Percentiles rank a stretch among this genome's conserved stretches.
Conservation (phyloP, 2,888 invertebrate genomes). For the Sthenelais limicola region DNA sequence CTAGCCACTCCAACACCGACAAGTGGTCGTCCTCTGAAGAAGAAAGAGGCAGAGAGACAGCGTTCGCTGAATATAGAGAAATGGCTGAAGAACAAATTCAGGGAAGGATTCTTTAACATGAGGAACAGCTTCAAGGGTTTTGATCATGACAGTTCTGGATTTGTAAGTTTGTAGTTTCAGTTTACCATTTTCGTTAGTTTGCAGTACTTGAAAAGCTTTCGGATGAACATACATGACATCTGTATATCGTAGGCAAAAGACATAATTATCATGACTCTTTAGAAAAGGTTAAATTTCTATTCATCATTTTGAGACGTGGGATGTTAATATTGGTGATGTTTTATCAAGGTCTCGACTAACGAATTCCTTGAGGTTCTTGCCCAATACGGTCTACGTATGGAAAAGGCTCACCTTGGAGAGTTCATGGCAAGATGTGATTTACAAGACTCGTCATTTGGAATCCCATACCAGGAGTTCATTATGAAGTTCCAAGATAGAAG, state of each 20-base stretch:
- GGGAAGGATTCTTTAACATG: slow-evolving; percentile 70
- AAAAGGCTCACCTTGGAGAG: slow-evolving; percentile 66
- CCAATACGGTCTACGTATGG: slow-evolving; percentile 63
- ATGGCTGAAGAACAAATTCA: slow-evolving; percentile 71
- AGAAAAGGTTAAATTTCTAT: too few species aligned
- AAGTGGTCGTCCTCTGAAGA: slow-evolving; percentile 46
- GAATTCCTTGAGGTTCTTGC: slow-evolving; percentile 66
- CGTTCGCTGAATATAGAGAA: slow-evolving; percentile 68
- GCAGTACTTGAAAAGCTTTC: neutral
- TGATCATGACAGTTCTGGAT: slow-evolving; percentile 61
- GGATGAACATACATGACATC: neutral
- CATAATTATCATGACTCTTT: too few species aligned
- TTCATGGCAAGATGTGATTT: slow-evolving; percentile 70
- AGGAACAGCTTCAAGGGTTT: slow-evolving; percentile 64
- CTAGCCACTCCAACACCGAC: too few species aligned
- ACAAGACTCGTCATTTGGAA: slow-evolving; percentile 58
- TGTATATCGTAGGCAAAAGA: too few species aligned
- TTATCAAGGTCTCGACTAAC: too few species aligned
- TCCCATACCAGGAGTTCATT: slow-evolving; percentile 71
- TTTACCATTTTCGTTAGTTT: neutral
- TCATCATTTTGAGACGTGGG: too few species aligned
- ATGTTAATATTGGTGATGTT: too few species aligned
- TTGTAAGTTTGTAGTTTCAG: too few species aligned
- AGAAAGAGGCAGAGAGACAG: slow-evolving; percentile 65
- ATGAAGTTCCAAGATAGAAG: slow-evolving; percentile 71